phyloP scores from a whole-genome alignment of 2,797 vertebrate genomes.

The Tadarida brasiliensis region DNA sequence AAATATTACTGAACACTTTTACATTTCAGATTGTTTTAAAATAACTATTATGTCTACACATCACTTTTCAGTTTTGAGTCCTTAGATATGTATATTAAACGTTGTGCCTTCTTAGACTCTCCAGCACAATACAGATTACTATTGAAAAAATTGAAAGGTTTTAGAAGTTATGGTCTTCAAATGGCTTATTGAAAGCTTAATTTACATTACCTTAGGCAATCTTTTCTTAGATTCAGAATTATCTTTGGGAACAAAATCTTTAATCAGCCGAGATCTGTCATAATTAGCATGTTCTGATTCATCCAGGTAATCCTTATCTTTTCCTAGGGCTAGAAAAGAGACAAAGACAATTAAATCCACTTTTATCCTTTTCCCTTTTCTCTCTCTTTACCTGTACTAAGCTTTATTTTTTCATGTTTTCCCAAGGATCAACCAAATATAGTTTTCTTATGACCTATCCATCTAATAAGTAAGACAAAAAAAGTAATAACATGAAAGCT shows the following conservation, averaged over 20 bases:
- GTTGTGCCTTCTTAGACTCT: not conserved
- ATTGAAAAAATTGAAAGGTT: not conserved
- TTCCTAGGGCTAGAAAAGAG: slow-evolving; percentile 89
- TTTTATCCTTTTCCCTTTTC: not conserved
- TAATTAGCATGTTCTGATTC: slow-evolving; percentile 93
- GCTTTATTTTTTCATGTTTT: not conserved
- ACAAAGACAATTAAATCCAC: slow-evolving; percentile 71
- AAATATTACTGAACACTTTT: not conserved
- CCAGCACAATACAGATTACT: not conserved
- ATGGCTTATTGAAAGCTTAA: not conserved
- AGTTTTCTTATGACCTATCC: not conserved
- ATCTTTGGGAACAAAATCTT: slow-evolving; percentile 91
- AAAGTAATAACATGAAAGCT: not conserved
- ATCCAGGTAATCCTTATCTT: slow-evolving; percentile 93
- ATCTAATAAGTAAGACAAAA: not conserved
- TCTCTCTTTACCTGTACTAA: not conserved
- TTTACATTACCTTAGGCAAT: slow-evolving; percentile 90
- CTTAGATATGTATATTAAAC: not conserved
- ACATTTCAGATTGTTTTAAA: not conserved
- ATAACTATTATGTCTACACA: not conserved
- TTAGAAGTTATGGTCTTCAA: not conserved
- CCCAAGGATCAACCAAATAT: not conserved
- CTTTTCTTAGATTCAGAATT: slow-evolving; percentile 91
- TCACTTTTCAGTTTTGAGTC: not conserved
- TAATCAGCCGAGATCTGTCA: slow-evolving; percentile 93